Evolutionary conservation across 2,888 invertebrate genomes (phyloP).

Genomic region (Schizaphis graminum): DNA sequence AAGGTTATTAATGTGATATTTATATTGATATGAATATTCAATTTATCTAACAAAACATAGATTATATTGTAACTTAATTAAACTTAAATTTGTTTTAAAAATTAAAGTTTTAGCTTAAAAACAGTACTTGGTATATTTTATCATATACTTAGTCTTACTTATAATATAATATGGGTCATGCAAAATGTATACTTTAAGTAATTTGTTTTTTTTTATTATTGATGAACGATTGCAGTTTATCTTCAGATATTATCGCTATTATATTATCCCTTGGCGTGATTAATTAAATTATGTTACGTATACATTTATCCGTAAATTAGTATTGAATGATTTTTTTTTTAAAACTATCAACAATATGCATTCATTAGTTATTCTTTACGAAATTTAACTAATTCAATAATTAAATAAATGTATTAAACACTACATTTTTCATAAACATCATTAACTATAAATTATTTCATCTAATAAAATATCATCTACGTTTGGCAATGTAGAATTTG

Average conservation of each 20-base stretch:
- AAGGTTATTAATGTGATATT: not conserved
- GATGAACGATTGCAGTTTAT: not conserved
- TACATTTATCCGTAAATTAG: not conserved
- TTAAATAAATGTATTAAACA: not conserved
- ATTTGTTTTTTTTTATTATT: constrained; percentile 19
- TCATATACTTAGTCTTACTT: not conserved
- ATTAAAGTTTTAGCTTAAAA: constrained; percentile 2
- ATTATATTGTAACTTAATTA: not conserved
- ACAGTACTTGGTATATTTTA: not conserved
- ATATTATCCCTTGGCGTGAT: not conserved
- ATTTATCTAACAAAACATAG: not conserved
- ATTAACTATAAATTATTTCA: not conserved
- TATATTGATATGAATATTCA: not conserved
- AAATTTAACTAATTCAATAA: not conserved
- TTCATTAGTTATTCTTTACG: not conserved
- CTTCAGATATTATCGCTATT: not conserved
- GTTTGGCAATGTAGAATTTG: not conserved
- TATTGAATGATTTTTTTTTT: not conserved
- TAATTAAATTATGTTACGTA: not conserved
- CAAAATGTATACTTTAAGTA: not conserved
- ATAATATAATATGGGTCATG: not conserved
- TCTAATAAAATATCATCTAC: not conserved
- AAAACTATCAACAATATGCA: not conserved
- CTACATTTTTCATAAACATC: not conserved
- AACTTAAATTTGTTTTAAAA: not conserved